Evolutionary conservation across 2,888 invertebrate genomes (phyloP), one percentile per base, ranked within the genome.

Genomic region (Zaprionus bogoriensis): DNA sequence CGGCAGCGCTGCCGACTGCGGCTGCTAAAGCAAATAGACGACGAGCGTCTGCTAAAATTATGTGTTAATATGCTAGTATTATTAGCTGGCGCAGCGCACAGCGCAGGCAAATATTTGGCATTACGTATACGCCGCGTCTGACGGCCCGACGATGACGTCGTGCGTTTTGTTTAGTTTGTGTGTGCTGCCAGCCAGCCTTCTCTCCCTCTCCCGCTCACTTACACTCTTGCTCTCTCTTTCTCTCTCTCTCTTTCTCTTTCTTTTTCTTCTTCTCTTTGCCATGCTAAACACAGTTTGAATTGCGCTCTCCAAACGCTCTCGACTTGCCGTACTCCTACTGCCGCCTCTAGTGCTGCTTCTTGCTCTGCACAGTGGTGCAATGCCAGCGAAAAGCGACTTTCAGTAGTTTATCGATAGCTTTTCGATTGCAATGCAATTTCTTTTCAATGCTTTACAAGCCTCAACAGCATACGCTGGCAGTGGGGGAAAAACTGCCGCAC

Each of bases 61-160:
- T 80, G 80, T 80, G 80, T 80, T 80, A 80, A 80, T 80, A 80
- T 85, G 77, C 79, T 85, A 74, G 85, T 85, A 79, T 79, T 79
- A 79, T 79, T 84, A 84, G 79, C 84, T 76, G 70, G 32, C 47
- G 27, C 44, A 53, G 32, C 64, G 7, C 10, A 14, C 32, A 36
- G 42, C 53, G 70, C 58, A n/a, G n/a, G n/a, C n/a, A 73, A 67
- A 74, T 74, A 74, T 71, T 67, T 63, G 76, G 20, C 72, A 78
- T 82, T 77, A 73, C 77, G 77, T 82, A 82, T 77, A 78, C 77
- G 77, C 46, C 59, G 59, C 52, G 74, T 85, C 60, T 54, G 65
- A 65, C 50, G 46, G 30, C 30, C 42, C 62, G 30, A 51, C 63
- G 60, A 61, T 79, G 42, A 63, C 71, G 50, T 58, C 38, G 47